Conservation (phyloP, 2,888 invertebrate species). For the Atrina japonica region DNA sequence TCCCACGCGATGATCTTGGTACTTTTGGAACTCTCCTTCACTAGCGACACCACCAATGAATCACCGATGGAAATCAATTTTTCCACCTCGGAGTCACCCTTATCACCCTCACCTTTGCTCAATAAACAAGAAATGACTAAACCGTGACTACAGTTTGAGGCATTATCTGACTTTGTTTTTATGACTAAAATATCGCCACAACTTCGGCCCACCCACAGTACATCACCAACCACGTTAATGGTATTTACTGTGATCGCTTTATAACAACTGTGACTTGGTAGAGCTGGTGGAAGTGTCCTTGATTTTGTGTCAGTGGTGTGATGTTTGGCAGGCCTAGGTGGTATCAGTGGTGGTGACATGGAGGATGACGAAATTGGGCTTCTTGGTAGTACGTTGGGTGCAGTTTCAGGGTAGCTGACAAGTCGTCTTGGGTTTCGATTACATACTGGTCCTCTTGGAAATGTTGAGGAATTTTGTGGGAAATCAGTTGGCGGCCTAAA, state of each 20-base stretch:
- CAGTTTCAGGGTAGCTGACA: too few species aligned
- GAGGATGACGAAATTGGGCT: neutral
- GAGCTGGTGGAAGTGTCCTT: constrained; percentile 1
- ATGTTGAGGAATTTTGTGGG: too few species aligned
- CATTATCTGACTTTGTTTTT: constrained; percentile 41
- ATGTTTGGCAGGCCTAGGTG: constrained; percentile 25
- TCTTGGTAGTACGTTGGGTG: constrained; percentile 27
- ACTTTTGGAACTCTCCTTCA: constrained; percentile 20
- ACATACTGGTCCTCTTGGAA: too few species aligned
- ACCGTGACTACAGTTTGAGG: constrained; percentile 14
- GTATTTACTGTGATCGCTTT: constrained; percentile 45
- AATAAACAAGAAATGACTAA: constrained; percentile 17
- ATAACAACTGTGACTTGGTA: neutral
- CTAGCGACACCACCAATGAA: constrained; percentile 27
- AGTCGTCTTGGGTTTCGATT: too few species aligned
- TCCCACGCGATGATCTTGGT: constrained; percentile 36
- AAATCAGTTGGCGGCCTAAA: too few species aligned
- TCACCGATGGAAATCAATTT: constrained; percentile 19
- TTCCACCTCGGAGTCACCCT: constrained; percentile 19
- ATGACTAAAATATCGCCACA: constrained; percentile 65
- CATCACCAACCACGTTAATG: constrained; percentile 53
- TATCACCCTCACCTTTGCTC: constrained; percentile 3
- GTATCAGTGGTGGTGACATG: neutral
- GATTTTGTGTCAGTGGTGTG: constrained; percentile 1
- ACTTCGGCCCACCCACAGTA: constrained; percentile 68